phyloP scores from a whole-genome alignment of 2,888 invertebrate genomes.

The Mythimna vitellina region DNA sequence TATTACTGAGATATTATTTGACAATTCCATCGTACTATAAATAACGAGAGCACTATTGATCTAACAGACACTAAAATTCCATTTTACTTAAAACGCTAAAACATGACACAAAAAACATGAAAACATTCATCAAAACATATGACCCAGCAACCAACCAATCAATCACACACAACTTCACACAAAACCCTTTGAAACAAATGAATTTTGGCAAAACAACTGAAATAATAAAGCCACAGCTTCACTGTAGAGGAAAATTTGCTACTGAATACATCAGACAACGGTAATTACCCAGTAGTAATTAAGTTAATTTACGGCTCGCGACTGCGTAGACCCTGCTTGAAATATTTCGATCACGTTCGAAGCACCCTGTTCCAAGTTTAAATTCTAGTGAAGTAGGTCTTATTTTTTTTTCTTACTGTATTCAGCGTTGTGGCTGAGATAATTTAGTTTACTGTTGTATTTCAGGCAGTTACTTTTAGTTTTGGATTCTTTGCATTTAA shows the following conservation, averaged over 20 bases:
- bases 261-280: slow-evolving; percentile 55
- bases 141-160: not conserved
- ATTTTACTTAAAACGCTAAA: not conserved
- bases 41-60: not conserved
- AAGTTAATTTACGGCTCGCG: slow-evolving; percentile 55
- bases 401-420: slow-evolving; percentile 28
- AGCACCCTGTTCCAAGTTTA: slow-evolving; percentile 49
- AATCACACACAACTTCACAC: slow-evolving; percentile 11
- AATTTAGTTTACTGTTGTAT: slow-evolving; percentile 24
- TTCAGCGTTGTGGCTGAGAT: slow-evolving; percentile 18
- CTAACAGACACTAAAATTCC: not conserved
- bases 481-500: slow-evolving; percentile 5
- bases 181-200: slow-evolving; percentile 26
- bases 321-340: slow-evolving; percentile 49
- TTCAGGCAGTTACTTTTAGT: not conserved
- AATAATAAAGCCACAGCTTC: slow-evolving; percentile 23
- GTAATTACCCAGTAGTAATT: slow-evolving; percentile 61
- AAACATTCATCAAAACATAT: not conserved
- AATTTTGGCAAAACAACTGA: slow-evolving; percentile 44
- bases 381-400: slow-evolving; percentile 40
- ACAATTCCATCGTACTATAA: not conserved
- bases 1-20: not conserved
- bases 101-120: not conserved
- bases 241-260: slow-evolving; percentile 43
- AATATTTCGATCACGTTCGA: slow-evolving; percentile 56